Evolutionary conservation across 1,140 invertebrate species (phyloP), one percentile per base, ranked within the genome.

Genomic region (Leptestheria dahalacensis): DNA sequence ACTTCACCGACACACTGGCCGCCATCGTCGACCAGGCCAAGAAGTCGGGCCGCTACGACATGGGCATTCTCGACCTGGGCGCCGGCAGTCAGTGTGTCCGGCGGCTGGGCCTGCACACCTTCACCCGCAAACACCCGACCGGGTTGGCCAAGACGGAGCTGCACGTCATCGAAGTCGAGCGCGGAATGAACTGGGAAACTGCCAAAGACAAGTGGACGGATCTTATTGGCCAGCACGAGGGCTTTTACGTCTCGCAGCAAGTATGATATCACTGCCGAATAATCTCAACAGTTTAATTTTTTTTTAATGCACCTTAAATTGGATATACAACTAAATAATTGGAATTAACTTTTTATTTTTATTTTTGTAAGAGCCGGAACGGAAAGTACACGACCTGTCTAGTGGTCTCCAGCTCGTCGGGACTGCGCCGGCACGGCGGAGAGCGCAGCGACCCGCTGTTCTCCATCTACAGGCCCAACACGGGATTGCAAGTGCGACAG

Each of bases 1-100:
- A 97, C 72, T 99, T 99, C 70, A 95, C 89, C 0, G 91, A 96
- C 69, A 97, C 94, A 1, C 75, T 99, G 28, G 80, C 83, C 20
- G 86, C 86, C 0, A 89, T 93, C 59, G 82, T 94, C 41, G 78
- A 79, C 47, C 85, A 90, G 71, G 90, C 89, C 0, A 89, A 89
- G 65, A 81, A 79, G 28, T 29, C 23, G 15, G 53, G 25, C n/a
- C 24, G 15, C 28, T 21, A 10, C 53, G 53, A 18, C 26, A 6
- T 26, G 23, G 53, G 53, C 15, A 55, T 55, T 25, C n/a, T 55
- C n/a, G 53, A 55, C 28, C n/a, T 55, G 18, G 53, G 53, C 23
- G 53, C 18, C 18, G 48, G 48, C 33, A 41, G 33, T 50, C 9
- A 50, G 23, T 15, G 23, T 18, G 24, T 55, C 23, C 23, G 25